Evolutionary conservation across 2,113 vertebrate genomes (phyloP).

Genomic region (Gavialis gangeticus): DNA sequence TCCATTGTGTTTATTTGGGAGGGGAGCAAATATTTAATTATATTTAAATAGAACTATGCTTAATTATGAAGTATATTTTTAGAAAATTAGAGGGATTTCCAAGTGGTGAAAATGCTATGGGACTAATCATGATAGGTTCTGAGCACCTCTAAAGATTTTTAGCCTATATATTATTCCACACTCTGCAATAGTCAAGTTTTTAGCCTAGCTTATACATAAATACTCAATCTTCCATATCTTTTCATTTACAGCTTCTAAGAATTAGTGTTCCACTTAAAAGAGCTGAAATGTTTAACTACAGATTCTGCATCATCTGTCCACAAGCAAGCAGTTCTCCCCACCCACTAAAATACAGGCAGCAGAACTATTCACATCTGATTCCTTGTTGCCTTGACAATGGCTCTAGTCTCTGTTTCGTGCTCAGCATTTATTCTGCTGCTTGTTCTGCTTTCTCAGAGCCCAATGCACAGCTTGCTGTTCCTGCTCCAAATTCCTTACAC

Average conservation of each 20-base stretch:
- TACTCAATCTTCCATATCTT: background rate
- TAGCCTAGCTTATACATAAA: background rate
- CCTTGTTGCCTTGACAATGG: slow-evolving; percentile 66
- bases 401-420: background rate
- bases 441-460: slow-evolving; percentile 30
- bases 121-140: background rate
- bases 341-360: background rate
- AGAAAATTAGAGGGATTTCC: background rate
- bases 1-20: too few species aligned
- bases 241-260: background rate
- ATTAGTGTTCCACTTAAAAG: background rate
- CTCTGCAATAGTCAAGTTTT: background rate
- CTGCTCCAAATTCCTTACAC: slow-evolving; percentile 44
- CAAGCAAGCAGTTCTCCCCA: slow-evolving; percentile 11
- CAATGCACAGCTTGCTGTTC: slow-evolving; percentile 21
- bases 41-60: background rate
- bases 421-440: slow-evolving; percentile 24
- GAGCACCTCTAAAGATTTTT: background rate
- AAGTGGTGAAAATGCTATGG: background rate
- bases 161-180: rapidly evolving
- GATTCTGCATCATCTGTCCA: background rate
- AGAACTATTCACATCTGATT: slow-evolving; percentile 1
- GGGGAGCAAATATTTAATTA: background rate
- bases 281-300: background rate
- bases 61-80: background rate